Evolutionary conservation across 2,888 invertebrate species (phyloP).

Genomic region (Mythimna loreyi): DNA sequence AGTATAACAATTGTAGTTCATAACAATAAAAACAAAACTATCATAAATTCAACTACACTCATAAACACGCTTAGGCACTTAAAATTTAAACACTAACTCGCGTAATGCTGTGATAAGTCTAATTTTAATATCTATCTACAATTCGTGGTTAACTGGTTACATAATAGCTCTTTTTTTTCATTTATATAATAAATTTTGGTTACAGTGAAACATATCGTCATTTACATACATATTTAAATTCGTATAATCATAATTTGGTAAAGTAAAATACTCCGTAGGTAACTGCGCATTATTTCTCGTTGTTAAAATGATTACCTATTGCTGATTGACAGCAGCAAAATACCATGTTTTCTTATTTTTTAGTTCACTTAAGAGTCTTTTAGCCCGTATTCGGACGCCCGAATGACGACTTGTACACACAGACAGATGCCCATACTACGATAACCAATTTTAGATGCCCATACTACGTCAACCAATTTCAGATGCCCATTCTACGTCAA

Average conservation of each 20-base stretch:
- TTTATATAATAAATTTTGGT: conserved; percentile 15
- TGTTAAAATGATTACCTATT: not conserved
- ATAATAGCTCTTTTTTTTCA: conserved; percentile 10
- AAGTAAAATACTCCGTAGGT: not conserved
- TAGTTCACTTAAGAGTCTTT: too few species aligned
- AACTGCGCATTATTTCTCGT: not conserved
- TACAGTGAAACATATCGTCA: not conserved
- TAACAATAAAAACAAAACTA: conserved; percentile 29
- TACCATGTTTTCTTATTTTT: too few species aligned
- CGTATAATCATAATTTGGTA: not conserved
- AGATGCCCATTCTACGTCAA: too few species aligned
- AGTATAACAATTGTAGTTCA: conserved; percentile 5
- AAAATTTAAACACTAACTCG: conserved; percentile 31
- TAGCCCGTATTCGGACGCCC: too few species aligned
- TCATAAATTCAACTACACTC: conserved; percentile 52
- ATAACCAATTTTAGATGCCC: too few species aligned
- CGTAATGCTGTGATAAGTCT: conserved; percentile 28
- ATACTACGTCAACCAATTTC: too few species aligned
- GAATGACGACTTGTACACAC: too few species aligned
- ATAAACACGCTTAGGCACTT: conserved; percentile 54
- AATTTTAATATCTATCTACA: not conserved
- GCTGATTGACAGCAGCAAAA: not conserved
- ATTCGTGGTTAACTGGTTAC: conserved; percentile 10
- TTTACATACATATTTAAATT: not conserved
- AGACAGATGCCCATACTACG: too few species aligned